Conservation (phyloP, 2,888 invertebrate species). For the Euphydryas editha region DNA sequence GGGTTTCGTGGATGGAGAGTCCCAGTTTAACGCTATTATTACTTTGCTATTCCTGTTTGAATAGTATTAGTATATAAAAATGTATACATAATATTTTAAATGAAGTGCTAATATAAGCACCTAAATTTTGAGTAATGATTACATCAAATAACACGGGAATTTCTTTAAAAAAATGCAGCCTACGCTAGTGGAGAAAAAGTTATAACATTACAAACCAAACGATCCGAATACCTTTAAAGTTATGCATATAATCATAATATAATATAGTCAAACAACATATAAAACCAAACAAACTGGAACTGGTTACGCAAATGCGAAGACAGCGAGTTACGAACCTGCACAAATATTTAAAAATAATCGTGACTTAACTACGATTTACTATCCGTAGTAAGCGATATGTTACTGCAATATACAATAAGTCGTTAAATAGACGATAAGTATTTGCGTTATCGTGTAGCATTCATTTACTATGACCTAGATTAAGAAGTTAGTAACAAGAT, state of each 20-base stretch:
- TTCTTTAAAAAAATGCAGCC: too few species aligned
- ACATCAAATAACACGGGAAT: too few species aligned
- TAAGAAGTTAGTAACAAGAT: conserved; percentile 16
- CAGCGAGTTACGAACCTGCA: conserved; percentile 12
- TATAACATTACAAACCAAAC: not conserved
- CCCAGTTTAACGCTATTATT: too few species aligned
- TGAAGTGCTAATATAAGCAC: too few species aligned
- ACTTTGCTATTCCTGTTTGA: too few species aligned
- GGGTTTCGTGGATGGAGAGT: too few species aligned
- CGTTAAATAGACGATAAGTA: conserved; percentile 56
- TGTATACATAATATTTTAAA: too few species aligned
- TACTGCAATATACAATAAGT: conserved; percentile 67
- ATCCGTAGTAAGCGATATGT: conserved; percentile 51
- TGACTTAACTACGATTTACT: conserved; percentile 45
- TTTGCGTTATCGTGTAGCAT: conserved; percentile 52
- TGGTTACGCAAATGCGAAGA: conserved; percentile 24
- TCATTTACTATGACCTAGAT: conserved; percentile 75
- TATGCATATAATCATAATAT: conserved; percentile 1
- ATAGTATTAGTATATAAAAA: too few species aligned
- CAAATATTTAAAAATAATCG: conserved; percentile 44
- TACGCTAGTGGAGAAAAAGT: too few species aligned
- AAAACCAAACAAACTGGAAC: conserved; percentile 18
- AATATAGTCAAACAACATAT: conserved; percentile 2
- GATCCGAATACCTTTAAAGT: not conserved
- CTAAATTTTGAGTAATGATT: too few species aligned